Base-by-base conservation (phyloP, 2,797 vertebrate species). In the Poecilia wingei region DNA sequence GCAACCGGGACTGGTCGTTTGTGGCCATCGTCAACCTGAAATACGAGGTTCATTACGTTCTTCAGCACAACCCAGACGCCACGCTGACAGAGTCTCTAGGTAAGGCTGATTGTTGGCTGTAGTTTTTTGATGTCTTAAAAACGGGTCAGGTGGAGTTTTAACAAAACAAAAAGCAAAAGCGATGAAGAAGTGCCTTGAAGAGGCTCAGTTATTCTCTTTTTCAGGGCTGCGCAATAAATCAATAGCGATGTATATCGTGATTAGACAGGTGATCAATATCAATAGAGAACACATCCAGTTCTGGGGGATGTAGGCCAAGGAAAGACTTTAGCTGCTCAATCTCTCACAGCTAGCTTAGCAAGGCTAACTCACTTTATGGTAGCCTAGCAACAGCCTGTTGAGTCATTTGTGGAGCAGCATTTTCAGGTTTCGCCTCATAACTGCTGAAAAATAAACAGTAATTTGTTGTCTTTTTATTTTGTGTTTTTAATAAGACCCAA, bases 11-110 rank as follows among this genome's bases (percentile, higher is more conserved):
- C 14, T 79, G 93, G 64, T 92, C 94, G 31, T 99, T 99, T 85
- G 97, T 96, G 16, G 76, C 97, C 49, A 99, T 99, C 39, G 95
- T 99, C 89, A 96, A 97, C 89, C 92, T 99, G 82, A 96, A 96
- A 75, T 97, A 99, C 70, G 98, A 99, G 88, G 94, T 96, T 43
- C 97, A 99, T 86, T 98, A 99, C 57, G 92, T 99, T 81, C 94
- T 98, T 84, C 96, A 97, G 77, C 95, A 94, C 92, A 95, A 81
- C 86, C 94, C 59, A 83, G 81, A 95, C 64, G 89, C 49, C 89
- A 91, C 97, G 41, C 82, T 94, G 80, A 95, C 92, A 59, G 89
- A 97, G 85, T 92, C 96, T 46, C 91, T 99, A 83, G 98, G 98
- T 99, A 97, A 89, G 91, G 57, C 7, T 0, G 22, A 49, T 25